These are phyloP conservation scores for Chironomus riparius DNA, from an alignment of 2,888 invertebrate genomes.

Conservation along the genomic window DNA sequence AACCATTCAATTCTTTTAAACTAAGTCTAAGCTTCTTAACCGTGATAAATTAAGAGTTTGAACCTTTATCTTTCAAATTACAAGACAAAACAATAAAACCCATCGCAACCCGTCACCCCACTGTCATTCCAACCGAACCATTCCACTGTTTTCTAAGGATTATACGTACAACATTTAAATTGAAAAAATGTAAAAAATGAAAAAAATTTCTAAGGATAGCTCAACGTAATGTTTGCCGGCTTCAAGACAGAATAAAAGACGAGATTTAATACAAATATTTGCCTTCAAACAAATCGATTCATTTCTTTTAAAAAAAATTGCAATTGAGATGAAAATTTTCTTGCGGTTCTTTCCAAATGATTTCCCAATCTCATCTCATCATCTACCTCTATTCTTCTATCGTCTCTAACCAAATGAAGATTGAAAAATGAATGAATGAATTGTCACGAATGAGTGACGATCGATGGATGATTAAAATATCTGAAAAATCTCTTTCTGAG, in stretches of 20 bases:
- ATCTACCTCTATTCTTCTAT: neutral
- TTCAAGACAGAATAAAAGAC: neutral
- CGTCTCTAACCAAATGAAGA: too few species aligned
- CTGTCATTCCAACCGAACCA: too few species aligned
- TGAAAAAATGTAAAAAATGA: too few species aligned
- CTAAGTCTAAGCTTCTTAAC: too few species aligned
- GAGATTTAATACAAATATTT: slow-evolving; percentile 20
- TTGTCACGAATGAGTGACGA: neutral
- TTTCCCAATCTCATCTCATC: neutral
- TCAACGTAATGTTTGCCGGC: neutral
- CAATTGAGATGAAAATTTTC: neutral
- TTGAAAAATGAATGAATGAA: neutral
- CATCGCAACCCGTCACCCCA: too few species aligned
- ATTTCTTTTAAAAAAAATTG: neutral
- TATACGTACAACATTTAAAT: too few species aligned
- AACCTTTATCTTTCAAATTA: too few species aligned
- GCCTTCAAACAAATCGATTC: slow-evolving; percentile 4
- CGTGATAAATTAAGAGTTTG: too few species aligned
- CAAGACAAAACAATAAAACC: too few species aligned
- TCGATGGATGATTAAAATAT: neutral
- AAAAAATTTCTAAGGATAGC: too few species aligned
- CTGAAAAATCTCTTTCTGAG: neutral
- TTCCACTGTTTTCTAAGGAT: too few species aligned
- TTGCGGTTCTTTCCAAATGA: neutral
- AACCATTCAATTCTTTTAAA: too few species aligned